Evolutionary conservation across 1,140 invertebrate species (phyloP).

Genomic region (Heliconius eleuchia): DNA sequence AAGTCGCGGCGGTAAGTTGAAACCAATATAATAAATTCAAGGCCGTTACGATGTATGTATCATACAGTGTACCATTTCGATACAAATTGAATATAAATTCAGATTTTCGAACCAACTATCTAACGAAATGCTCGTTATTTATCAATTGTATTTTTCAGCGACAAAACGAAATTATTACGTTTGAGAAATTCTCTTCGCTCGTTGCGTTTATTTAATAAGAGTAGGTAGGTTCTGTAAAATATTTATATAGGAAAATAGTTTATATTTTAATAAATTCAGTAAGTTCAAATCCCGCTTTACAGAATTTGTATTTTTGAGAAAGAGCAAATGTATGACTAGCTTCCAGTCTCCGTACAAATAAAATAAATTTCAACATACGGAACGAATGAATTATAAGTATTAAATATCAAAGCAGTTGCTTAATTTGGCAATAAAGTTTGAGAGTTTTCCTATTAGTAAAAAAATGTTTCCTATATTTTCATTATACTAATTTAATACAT

Average conservation of each 20-base stretch:
- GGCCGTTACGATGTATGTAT: slow-evolving; percentile 18
- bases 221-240: not conserved
- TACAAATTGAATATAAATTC: slow-evolving; percentile 27
- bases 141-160: slow-evolving; percentile 1
- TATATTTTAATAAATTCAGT: too few species aligned
- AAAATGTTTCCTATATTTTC: not conserved
- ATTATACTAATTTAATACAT: slow-evolving; percentile 4
- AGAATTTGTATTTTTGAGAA: too few species aligned
- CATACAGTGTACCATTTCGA: slow-evolving; percentile 27
- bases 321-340: too few species aligned
- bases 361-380: too few species aligned
- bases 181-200: not conserved
- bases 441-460: too few species aligned
- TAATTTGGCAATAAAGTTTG: too few species aligned
- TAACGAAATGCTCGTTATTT: slow-evolving; percentile 8
- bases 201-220: not conserved
- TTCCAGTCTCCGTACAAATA: too few species aligned
- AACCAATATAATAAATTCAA: slow-evolving; percentile 38
- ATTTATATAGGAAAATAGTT: too few species aligned
- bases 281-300: too few species aligned
- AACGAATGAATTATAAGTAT: too few species aligned
- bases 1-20: slow-evolving; percentile 29
- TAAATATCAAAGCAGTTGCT: too few species aligned
- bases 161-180: slow-evolving; percentile 2
- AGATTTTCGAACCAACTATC: slow-evolving; percentile 16